Evolutionary conservation across 2,113 vertebrate species (phyloP).

Genomic region (Ictalurus punctatus): DNA sequence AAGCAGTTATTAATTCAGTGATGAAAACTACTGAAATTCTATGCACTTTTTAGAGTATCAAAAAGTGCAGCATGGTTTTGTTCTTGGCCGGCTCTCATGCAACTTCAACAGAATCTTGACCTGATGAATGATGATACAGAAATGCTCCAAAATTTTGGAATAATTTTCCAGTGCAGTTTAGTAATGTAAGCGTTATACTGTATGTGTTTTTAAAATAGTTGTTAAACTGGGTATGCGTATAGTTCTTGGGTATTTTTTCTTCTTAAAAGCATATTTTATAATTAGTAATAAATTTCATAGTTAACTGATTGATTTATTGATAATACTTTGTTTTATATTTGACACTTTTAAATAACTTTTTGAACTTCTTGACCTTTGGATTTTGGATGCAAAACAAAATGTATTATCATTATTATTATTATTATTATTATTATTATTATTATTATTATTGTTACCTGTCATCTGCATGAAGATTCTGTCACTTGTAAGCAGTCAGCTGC

Average conservation of each 20-base stretch:
- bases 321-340: background rate
- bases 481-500: background rate
- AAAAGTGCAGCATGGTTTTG: background rate
- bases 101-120: constrained; percentile 5
- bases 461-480: constrained; percentile 7
- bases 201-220: background rate
- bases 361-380: background rate
- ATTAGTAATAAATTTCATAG: background rate
- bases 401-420: background rate
- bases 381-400: background rate
- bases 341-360: background rate
- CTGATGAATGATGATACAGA: background rate
- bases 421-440: constrained; percentile 8
- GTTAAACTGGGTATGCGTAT: background rate
- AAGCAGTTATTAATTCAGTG: background rate
- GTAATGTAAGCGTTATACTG: background rate
- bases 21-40: background rate
- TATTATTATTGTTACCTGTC: background rate
- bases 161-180: background rate
- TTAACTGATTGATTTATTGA: background rate
- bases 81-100: background rate
- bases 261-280: background rate
- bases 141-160: background rate
- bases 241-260: background rate
- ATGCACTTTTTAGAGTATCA: background rate